phyloP scores from a whole-genome alignment of 2,113 vertebrate species.

The Hypocryptadius cinnamomeus region DNA sequence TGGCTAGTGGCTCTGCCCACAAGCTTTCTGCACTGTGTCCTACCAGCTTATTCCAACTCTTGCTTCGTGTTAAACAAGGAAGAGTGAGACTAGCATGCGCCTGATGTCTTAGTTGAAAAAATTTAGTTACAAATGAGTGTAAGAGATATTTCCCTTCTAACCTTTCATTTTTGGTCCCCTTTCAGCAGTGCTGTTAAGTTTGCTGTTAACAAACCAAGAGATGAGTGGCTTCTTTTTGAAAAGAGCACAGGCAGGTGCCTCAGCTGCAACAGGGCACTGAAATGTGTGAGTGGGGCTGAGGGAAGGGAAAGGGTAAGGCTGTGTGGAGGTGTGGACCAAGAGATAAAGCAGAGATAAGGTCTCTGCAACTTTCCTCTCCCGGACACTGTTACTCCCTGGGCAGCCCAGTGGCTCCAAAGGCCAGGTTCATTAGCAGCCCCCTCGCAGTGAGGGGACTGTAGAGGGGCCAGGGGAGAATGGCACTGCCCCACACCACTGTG shows the following conservation, averaged over 20 bases:
- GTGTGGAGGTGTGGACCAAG: neutral
- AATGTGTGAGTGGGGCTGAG: neutral
- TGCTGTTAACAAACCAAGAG: neutral
- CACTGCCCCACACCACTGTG: rapidly evolving
- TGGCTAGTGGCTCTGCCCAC: neutral
- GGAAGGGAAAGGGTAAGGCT: neutral
- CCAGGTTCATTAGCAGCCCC: rapidly evolving
- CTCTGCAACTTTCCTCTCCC: neutral
- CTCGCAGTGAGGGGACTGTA: rapidly evolving
- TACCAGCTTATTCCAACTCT: neutral
- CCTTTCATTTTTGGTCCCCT: neutral
- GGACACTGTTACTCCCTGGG: rapidly evolving
- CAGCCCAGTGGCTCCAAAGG: neutral
- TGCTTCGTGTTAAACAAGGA: neutral
- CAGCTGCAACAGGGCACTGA: neutral
- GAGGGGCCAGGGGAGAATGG: neutral
- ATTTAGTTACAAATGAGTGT: neutral
- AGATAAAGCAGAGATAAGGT: neutral
- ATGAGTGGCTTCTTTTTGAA: neutral
- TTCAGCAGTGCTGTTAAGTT: neutral
- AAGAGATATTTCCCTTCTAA: neutral
- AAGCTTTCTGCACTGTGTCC: neutral
- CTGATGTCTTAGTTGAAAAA: neutral
- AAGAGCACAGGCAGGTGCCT: neutral
- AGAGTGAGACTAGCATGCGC: neutral